Base-by-base conservation (phyloP, 1,140 invertebrate genomes). In the Helicoverpa armigera region DNA sequence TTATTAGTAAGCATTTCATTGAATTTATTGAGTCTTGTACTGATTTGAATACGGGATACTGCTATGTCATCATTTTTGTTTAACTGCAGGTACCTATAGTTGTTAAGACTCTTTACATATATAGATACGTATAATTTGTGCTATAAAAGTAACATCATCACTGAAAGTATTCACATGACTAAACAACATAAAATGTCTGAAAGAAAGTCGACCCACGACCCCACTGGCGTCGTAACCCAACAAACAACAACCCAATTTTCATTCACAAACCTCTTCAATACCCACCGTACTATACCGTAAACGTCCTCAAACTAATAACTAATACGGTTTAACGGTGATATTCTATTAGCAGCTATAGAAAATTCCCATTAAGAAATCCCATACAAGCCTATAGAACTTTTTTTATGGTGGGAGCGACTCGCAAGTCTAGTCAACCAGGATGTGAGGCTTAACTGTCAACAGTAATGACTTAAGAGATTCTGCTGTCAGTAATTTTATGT, bases 291-390 rank as follows among this genome's bases (percentile, higher is more conserved):
- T 58, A 18, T 58, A 58, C 56, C 56, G 56, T 58, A 58, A 58
- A 18, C 56, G 5, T 58, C 16, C 3, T 9, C 5, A 18, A 58
- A 16, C 13, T 56, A 16, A 56, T 56, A 12, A 61, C 16, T 5
- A 31, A 31, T 35, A 65, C 31, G 9, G 31, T 14, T 65, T 35
- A 65, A 35, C 61, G 29, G 14, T 43, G 13, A 31, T 3, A n/a
- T 65, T 43, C 31, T 65, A 65, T 43, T n/a, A 43, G 13, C n/a
- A 58, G 2, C 31, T 2, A 65, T 43, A 65, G 61, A 65, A 65
- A 65, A 65, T 65, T 65, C 61, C 61, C 61, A 65, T 65, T 35
- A 35, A 2, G 4, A 65, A n/a, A 31, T 63, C 60, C 60, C 60
- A 14, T 63, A 63, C 11, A 29, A 11, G 58, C 7, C 23, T 31